Evolutionary conservation across 64 coral and sea anemone species (phyloP).

Genomic region (Actinia equina): DNA sequence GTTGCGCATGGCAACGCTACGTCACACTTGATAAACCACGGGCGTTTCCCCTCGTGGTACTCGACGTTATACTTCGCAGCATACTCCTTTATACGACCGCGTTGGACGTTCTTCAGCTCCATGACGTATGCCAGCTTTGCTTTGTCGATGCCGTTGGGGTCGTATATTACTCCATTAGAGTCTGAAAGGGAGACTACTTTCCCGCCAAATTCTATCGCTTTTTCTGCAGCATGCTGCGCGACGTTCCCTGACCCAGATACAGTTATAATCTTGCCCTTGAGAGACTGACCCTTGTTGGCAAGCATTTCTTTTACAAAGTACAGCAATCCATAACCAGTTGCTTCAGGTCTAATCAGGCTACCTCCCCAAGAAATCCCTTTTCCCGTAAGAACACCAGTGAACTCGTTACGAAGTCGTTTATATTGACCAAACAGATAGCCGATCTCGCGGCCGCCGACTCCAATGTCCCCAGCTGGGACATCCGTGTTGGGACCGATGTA

Average conservation of each 20-base stretch:
- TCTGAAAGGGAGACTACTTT: slow-evolving; percentile 83
- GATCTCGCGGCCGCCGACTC: slow-evolving; percentile 85
- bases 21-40: slow-evolving; percentile 84
- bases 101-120: slow-evolving; percentile 77
- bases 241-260: slow-evolving; percentile 91
- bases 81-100: slow-evolving; percentile 85
- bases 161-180: slow-evolving; percentile 72
- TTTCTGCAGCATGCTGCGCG: slow-evolving; percentile 71
- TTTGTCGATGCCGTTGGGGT: slow-evolving; percentile 67
- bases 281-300: slow-evolving; percentile 42
- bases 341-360: slow-evolving; percentile 78
- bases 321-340: slow-evolving; percentile 85
- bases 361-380: slow-evolving; percentile 85
- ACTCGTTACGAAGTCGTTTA: slow-evolving; percentile 87
- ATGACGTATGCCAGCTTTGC: slow-evolving; percentile 77
- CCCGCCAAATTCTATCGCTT: slow-evolving; percentile 67
- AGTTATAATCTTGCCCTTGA: slow-evolving; percentile 72
- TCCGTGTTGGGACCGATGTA: slow-evolving; percentile 82
- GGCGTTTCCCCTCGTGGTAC: slow-evolving; percentile 75
- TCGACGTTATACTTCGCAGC: slow-evolving; percentile 69
- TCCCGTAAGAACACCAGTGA: slow-evolving; percentile 86
- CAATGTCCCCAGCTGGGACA: slow-evolving; percentile 87
- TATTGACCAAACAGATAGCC: slow-evolving; percentile 92
- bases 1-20: slow-evolving; percentile 84
- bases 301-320: slow-evolving; percentile 91